phyloP scores from a whole-genome alignment of 2,888 invertebrate species.

The Phyllotreta striolata region DNA sequence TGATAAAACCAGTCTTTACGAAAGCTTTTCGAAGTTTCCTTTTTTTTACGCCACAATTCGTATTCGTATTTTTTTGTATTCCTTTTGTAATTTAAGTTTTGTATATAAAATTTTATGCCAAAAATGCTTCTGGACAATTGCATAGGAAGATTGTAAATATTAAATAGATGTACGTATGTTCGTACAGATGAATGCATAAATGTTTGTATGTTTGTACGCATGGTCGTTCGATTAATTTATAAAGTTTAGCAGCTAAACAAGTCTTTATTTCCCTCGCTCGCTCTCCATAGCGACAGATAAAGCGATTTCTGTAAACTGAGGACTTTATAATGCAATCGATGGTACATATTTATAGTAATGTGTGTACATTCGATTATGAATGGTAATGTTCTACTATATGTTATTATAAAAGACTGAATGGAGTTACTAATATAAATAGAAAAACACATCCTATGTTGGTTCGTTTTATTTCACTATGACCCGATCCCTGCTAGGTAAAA shows the following conservation, averaged over 20 bases:
- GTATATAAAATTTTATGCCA: constrained; percentile 52
- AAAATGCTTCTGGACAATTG: constrained; percentile 56
- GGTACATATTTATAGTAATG: constrained; percentile 61
- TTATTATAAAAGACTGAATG: constrained; percentile 64
- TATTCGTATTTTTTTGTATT: constrained; percentile 46
- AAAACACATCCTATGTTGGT: constrained; percentile 41
- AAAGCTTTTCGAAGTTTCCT: constrained; percentile 36
- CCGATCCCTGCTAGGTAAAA: not conserved
- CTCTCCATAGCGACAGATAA: too few species aligned
- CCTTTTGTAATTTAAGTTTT: constrained; percentile 40
- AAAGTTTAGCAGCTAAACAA: too few species aligned
- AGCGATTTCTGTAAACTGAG: too few species aligned
- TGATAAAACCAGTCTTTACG: constrained; percentile 50
- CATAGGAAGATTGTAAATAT: constrained; percentile 58
- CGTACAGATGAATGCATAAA: constrained; percentile 45
- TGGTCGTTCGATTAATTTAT: constrained; percentile 20
- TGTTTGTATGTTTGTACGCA: constrained; percentile 58
- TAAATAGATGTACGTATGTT: constrained; percentile 54
- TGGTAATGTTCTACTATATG: constrained; percentile 63
- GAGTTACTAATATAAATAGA: constrained; percentile 62
- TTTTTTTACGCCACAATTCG: constrained; percentile 39
- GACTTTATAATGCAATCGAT: too few species aligned
- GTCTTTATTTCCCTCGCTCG: too few species aligned
- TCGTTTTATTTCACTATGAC: constrained; percentile 32
- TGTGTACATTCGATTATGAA: constrained; percentile 63